Conservation (phyloP, 2,113 vertebrate genomes). For the Anguilla rostrata region DNA sequence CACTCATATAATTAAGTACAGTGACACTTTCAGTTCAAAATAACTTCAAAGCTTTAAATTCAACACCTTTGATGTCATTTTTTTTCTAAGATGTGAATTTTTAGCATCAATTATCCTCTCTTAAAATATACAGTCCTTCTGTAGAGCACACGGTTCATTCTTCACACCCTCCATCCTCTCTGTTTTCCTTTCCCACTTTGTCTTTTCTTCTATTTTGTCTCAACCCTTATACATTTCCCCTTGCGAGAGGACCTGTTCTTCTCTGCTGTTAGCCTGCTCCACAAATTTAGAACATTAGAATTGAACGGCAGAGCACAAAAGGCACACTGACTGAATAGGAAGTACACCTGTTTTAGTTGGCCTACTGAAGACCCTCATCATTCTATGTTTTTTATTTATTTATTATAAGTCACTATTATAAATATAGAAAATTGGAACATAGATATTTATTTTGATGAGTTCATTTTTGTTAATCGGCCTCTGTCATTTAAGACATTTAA, state of each 20-base stretch:
- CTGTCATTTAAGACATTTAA: neutral
- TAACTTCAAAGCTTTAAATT: neutral
- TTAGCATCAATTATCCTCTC: neutral
- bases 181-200: neutral
- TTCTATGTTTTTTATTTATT: neutral
- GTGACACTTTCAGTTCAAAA: neutral
- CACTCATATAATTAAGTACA: neutral
- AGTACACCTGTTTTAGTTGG: neutral
- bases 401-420: neutral
- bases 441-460: neutral
- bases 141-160: neutral
- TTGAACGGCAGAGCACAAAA: neutral
- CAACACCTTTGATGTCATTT: neutral
- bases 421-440: neutral
- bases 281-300: neutral
- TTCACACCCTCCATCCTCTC: neutral
- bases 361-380: neutral
- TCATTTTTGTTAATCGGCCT: neutral
- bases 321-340: neutral
- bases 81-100: too few relatives aligned
- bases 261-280: neutral
- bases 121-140: neutral
- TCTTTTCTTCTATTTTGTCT: neutral
- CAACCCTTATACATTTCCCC: neutral
- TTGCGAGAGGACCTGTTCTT: neutral